phyloP scores from a whole-genome alignment of 2,888 invertebrate species.

The Coenonympha arcania region DNA sequence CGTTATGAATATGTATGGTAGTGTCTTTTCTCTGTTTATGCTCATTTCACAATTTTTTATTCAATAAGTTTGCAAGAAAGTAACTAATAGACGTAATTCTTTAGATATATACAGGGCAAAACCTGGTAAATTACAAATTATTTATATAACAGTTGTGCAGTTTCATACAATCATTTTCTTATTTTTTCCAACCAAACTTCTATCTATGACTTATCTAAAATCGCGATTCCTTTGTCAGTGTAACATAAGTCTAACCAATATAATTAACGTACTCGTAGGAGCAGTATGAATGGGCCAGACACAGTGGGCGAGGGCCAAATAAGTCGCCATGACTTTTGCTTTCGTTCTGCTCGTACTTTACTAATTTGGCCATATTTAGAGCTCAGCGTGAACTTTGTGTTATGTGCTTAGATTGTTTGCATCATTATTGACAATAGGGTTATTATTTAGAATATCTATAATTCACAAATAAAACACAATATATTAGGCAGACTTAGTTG shows the following conservation, averaged over 20 bases:
- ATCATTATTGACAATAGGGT: neutral
- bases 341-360: slow-evolving; percentile 11
- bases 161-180: too few relatives aligned
- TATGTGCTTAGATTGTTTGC: neutral
- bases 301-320: slow-evolving; percentile 21
- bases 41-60: too few relatives aligned
- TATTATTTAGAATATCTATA: neutral
- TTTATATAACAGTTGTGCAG: too few relatives aligned
- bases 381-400: neutral
- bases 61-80: too few relatives aligned
- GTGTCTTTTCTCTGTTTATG: too few relatives aligned
- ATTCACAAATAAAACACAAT: too few relatives aligned
- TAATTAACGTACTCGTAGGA: slow-evolving; percentile 16
- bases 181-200: too few relatives aligned
- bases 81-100: too few relatives aligned
- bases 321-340: slow-evolving; percentile 18
- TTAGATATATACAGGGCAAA: too few relatives aligned
- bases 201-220: neutral
- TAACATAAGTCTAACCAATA: neutral
- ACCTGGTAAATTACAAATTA: too few relatives aligned
- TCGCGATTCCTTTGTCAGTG: neutral
- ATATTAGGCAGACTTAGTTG: too few relatives aligned
- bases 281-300: slow-evolving; percentile 17
- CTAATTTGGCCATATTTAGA: neutral
- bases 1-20: too few relatives aligned